Conservation (phyloP, 2,113 vertebrate genomes). For the Siniperca chuatsi region DNA sequence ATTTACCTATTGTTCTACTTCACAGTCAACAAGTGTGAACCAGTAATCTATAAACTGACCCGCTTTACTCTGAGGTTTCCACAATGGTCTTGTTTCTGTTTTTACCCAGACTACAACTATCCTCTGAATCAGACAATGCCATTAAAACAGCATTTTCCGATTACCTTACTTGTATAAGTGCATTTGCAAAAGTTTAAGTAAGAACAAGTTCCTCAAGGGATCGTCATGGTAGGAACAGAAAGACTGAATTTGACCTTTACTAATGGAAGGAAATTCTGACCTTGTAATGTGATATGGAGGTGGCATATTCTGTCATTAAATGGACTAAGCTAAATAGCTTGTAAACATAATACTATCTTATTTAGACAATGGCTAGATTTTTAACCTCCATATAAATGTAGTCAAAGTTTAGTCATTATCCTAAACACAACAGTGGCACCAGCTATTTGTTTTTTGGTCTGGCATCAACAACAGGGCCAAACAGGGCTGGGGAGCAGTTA, state of each 20-base stretch:
- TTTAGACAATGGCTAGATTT: not conserved
- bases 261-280: constrained; percentile 4
- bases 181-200: not conserved
- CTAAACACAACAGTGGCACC: not conserved
- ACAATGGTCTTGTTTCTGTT: not conserved
- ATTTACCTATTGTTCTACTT: not conserved
- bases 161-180: not conserved
- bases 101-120: not conserved
- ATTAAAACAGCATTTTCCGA: not conserved
- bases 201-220: not conserved
- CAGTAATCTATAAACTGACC: not conserved
- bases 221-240: not conserved
- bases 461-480: not conserved
- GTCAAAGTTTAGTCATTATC: not conserved
- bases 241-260: not conserved
- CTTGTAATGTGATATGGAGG: not conserved
- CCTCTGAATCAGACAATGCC: not conserved
- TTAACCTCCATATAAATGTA: not conserved
- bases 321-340: not conserved
- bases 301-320: not conserved
- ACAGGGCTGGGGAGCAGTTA: not conserved
- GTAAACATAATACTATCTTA: not conserved
- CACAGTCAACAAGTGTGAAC: not conserved
- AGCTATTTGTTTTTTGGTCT: not conserved
- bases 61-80: not conserved